A percentile compares a stretch with the other conserved stretches of the same genome.
These are phyloP conservation scores for Alouatta palliata DNA, from an alignment of 2,113 vertebrate genomes.

Conservation along the genomic window DNA sequence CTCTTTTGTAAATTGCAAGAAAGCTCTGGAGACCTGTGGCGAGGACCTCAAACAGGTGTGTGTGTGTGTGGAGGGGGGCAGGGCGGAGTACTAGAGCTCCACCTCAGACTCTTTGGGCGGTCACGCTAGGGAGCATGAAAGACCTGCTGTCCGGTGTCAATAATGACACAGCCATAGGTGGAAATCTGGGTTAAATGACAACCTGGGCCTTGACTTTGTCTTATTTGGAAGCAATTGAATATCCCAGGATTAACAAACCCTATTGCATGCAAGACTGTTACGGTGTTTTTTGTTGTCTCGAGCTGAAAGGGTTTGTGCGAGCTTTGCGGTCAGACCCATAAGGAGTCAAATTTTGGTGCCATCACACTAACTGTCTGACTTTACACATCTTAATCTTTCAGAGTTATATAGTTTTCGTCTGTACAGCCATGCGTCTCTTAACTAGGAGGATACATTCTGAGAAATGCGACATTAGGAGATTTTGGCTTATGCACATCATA, in stretches of 20 bases:
- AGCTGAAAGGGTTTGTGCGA: not conserved
- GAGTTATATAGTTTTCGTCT: not conserved
- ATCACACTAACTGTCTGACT: not conserved
- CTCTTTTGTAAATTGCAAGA: slow-evolving; percentile 93
- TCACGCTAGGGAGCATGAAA: not conserved
- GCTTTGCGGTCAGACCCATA: not conserved
- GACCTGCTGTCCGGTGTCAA: not conserved
- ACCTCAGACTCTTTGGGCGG: not conserved
- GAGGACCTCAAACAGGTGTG: slow-evolving; percentile 88
- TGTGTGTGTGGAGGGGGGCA: slow-evolving; percentile 61
- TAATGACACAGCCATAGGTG: not conserved
- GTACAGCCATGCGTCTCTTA: not conserved
- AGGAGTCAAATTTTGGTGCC: not conserved
- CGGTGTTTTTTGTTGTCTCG: not conserved
- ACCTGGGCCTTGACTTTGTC: not conserved
- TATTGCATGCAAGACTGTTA: not conserved
- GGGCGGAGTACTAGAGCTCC: not conserved
- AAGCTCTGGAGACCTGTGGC: slow-evolving; percentile 89
- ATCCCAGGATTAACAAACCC: not conserved
- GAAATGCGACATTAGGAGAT: not conserved
- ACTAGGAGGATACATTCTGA: not conserved
- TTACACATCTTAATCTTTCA: not conserved
- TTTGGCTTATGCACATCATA: not conserved
- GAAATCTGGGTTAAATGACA: not conserved
- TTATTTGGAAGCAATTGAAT: not conserved